Conservation (phyloP, 2,113 vertebrate species). For the Scartelaos histophorus region DNA sequence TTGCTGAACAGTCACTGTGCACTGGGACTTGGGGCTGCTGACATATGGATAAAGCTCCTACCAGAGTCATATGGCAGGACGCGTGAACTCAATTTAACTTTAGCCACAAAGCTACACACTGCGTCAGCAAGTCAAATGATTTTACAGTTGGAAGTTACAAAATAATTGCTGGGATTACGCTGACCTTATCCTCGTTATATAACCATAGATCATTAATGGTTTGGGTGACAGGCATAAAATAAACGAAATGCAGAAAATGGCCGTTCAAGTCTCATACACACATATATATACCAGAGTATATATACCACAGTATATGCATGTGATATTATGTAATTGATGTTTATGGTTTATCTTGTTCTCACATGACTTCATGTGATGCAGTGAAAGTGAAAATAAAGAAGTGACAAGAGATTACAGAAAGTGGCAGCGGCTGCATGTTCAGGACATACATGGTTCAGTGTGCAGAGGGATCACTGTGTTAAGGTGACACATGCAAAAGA, state of each 20-base stretch:
- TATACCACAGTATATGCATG: neutral
- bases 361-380: neutral
- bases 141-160: conserved; percentile 2
- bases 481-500: neutral
- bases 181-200: neutral
- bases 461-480: neutral
- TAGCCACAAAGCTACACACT: neutral
- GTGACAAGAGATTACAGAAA: neutral
- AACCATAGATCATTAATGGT: neutral
- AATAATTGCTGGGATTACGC: conserved; percentile 4
- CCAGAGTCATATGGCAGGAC: conserved; percentile 9
- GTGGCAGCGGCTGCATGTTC: too few relatives aligned
- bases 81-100: conserved; percentile 5
- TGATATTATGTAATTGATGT: neutral
- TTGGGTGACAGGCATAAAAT: neutral
- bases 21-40: conserved; percentile 9
- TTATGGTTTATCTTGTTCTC: neutral
- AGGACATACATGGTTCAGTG: too few relatives aligned
- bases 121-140: conserved; percentile 10
- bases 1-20: neutral
- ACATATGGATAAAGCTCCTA: conserved; percentile 11
- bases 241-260: neutral
- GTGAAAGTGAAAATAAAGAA: neutral
- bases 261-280: conserved; percentile 1
- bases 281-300: too few relatives aligned